phyloP scores from a whole-genome alignment of 2,888 invertebrate genomes.

The Acleris sparsana region DNA sequence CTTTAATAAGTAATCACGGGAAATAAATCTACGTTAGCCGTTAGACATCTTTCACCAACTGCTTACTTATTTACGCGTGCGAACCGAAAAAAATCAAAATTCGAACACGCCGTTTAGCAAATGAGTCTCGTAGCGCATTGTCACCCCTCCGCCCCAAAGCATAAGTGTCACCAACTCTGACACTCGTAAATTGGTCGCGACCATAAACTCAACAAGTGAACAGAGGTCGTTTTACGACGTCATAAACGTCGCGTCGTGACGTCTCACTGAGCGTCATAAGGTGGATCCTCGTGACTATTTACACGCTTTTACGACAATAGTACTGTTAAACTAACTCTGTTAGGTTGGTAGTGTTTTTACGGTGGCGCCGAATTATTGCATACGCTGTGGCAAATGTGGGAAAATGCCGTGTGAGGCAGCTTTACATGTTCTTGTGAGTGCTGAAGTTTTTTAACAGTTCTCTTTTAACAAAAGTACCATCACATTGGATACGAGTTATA shows the following conservation, averaged over 20 bases:
- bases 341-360: constrained; percentile 7
- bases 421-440: neutral
- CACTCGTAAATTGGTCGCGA: constrained; percentile 47
- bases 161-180: constrained; percentile 43
- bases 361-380: constrained; percentile 2
- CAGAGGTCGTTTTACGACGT: constrained; percentile 72
- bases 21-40: neutral
- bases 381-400: neutral
- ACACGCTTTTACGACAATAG: constrained; percentile 34
- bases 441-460: too few relatives aligned
- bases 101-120: constrained; percentile 11
- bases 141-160: constrained; percentile 36
- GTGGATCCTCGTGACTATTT: constrained; percentile 43
- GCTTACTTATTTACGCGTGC: neutral
- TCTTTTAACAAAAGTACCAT: too few relatives aligned
- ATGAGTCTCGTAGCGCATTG: constrained; percentile 34
- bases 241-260: constrained; percentile 71
- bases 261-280: constrained; percentile 79
- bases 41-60: neutral
- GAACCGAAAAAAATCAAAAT: constrained; percentile 18
- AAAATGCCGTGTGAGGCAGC: too few relatives aligned
- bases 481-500: too few relatives aligned
- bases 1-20: neutral
- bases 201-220: constrained; percentile 76
- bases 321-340: constrained; percentile 23